Conservation (phyloP, 2,797 vertebrate species). For the Gadopsis bispinosus region DNA sequence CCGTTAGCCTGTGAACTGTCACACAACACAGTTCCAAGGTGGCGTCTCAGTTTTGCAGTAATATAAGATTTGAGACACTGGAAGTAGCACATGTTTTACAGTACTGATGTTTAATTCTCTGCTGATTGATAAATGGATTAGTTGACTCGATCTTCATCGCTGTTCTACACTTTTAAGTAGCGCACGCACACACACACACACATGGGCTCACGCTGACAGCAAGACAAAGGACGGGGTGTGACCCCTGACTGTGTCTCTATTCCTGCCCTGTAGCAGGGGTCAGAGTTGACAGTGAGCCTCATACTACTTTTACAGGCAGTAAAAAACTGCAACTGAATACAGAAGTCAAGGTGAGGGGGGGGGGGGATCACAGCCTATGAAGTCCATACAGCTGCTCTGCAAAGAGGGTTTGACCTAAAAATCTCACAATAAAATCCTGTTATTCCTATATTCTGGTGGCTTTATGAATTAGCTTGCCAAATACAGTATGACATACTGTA, state of each 20-base stretch:
- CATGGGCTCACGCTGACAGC: not conserved
- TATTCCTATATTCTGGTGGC: too few relatives aligned
- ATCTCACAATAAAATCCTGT: not conserved
- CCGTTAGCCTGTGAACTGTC: not conserved
- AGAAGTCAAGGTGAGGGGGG: constrained; percentile 83
- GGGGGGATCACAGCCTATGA: too few relatives aligned
- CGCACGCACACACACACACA: constrained; percentile 1
- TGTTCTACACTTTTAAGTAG: not conserved
- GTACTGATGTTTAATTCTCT: not conserved
- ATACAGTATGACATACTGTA: not conserved
- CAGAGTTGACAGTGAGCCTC: constrained; percentile 77
- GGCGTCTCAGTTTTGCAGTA: not conserved
- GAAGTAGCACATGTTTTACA: not conserved
- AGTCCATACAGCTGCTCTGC: too few relatives aligned
- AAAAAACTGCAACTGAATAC: constrained; percentile 85
- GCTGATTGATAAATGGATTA: not conserved
- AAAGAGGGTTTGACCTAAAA: not conserved
- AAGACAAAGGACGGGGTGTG: constrained; percentile 63
- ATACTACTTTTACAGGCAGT: constrained; percentile 83
- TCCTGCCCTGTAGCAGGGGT: constrained; percentile 78
- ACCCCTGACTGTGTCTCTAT: constrained; percentile 81
- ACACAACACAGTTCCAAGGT: not conserved
- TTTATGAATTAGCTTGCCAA: not conserved
- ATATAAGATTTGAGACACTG: not conserved
- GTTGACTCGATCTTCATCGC: not conserved